phyloP scores from a whole-genome alignment of 1,140 invertebrate genomes.

The Drosophila willistoni region DNA sequence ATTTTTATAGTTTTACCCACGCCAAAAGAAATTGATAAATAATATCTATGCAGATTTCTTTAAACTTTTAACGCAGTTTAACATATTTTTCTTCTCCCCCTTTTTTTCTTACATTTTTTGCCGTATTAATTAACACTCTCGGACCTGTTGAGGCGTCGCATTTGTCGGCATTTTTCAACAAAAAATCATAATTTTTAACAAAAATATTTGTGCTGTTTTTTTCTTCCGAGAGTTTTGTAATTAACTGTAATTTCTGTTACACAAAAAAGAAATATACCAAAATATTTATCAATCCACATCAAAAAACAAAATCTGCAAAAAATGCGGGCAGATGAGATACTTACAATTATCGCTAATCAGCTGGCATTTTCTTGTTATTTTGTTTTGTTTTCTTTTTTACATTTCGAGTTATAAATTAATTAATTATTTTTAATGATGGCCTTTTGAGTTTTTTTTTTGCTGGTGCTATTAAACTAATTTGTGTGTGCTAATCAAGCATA shows the following conservation, averaged over 20 bases:
- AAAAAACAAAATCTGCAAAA: neutral
- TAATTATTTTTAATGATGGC: conserved; percentile 68
- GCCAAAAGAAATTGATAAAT: conserved; percentile 62
- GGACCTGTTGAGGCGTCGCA: conserved; percentile 49
- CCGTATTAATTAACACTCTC: conserved; percentile 41
- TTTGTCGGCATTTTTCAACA: conserved; percentile 45
- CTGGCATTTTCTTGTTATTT: conserved; percentile 37
- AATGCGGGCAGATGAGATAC: conserved; percentile 50
- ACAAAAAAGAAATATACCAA: conserved; percentile 37
- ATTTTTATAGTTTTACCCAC: conserved; percentile 40
- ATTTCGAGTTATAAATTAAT: conserved; percentile 64
- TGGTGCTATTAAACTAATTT: conserved; percentile 48
- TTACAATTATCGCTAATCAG: conserved; percentile 27
- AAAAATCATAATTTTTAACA: conserved; percentile 39
- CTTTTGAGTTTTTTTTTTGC: conserved; percentile 40
- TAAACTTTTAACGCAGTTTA: conserved; percentile 22
- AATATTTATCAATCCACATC: conserved; percentile 51
- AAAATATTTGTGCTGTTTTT: conserved; percentile 34
- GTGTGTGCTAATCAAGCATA: conserved; percentile 32
- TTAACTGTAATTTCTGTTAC: conserved; percentile 57
- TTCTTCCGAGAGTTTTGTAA: conserved; percentile 43
- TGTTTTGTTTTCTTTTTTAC: conserved; percentile 20
- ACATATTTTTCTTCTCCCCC: neutral
- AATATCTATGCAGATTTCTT: conserved; percentile 68
- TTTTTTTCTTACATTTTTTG: conserved; percentile 3